Conservation (phyloP, 2,113 vertebrate genomes). For the Thalassoma bifasciatum region DNA sequence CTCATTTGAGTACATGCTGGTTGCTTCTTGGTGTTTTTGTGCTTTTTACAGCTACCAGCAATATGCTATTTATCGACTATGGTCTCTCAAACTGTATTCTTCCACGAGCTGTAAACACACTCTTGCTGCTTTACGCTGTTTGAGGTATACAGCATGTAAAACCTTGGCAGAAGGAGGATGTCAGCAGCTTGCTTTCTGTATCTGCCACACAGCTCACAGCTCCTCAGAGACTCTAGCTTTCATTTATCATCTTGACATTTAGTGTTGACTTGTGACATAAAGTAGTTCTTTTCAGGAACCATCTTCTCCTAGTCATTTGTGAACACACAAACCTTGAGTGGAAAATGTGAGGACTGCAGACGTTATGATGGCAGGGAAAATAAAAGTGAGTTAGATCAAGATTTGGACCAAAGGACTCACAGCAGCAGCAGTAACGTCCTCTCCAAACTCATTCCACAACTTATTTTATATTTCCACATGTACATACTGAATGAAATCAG, state of each 20-base stretch:
- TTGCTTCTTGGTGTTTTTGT: no score
- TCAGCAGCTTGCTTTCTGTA: slow-evolving; percentile 69
- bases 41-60: no score
- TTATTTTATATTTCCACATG: no score
- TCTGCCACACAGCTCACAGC: slow-evolving; percentile 48
- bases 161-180: slow-evolving; percentile 53
- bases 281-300: slow-evolving; percentile 36
- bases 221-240: slow-evolving; percentile 26
- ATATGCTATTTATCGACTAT: no score
- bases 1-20: no score
- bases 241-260: slow-evolving; percentile 59
- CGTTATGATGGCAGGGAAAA: not conserved
- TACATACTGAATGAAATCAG: no score
- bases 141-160: slow-evolving; percentile 49
- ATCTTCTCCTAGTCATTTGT: not conserved
- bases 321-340: slow-evolving; percentile 10
- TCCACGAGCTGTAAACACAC: slow-evolving; percentile 32
- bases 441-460: no score
- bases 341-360: not conserved
- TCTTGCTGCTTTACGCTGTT: slow-evolving; percentile 29
- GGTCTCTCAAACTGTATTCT: not conserved
- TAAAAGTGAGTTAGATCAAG: slow-evolving; percentile 42
- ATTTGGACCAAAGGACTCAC: no score
- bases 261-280: slow-evolving; percentile 60
- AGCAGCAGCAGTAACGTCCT: no score